These are phyloP conservation scores for Spodoptera picta DNA, from an alignment of 2,888 invertebrate species.

Conservation along the genomic window DNA sequence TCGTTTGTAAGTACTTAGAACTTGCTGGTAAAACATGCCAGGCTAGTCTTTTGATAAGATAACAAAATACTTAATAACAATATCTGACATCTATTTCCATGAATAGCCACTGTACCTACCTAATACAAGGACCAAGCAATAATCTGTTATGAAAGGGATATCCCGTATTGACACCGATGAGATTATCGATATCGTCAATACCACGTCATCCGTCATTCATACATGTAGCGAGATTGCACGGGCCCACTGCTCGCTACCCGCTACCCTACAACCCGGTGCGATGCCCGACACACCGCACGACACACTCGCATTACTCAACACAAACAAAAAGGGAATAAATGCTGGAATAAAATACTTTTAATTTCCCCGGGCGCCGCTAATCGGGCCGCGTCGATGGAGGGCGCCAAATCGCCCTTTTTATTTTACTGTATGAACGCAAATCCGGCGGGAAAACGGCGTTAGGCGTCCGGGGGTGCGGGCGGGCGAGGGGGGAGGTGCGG, in stretches of 20 bases:
- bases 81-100: no score
- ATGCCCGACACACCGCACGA: constrained; percentile 62
- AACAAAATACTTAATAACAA: neutral
- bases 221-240: constrained; percentile 26
- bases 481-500: constrained; percentile 69
- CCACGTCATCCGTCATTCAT: constrained; percentile 56
- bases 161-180: constrained; percentile 27
- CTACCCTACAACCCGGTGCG: constrained; percentile 33
- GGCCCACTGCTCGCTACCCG: neutral
- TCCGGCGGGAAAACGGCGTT: constrained; percentile 84
- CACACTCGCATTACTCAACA: constrained; percentile 77
- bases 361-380: constrained; percentile 88
- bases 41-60: constrained; percentile 4
- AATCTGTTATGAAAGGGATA: constrained; percentile 12
- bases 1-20: neutral
- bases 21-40: neutral
- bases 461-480: constrained; percentile 52
- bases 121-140: constrained; percentile 3
- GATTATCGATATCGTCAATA: constrained; percentile 42
- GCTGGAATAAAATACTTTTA: constrained; percentile 87
- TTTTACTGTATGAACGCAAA: constrained; percentile 87
- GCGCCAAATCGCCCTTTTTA: constrained; percentile 87
- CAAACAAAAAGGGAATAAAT: constrained; percentile 86
- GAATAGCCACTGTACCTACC: neutral
- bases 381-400: constrained; percentile 85